Percentiles rank a stretch among this genome's conserved stretches.
These are phyloP conservation scores for Trinectes maculatus DNA, from an alignment of 2,113 vertebrate species.

Conservation along the genomic window DNA sequence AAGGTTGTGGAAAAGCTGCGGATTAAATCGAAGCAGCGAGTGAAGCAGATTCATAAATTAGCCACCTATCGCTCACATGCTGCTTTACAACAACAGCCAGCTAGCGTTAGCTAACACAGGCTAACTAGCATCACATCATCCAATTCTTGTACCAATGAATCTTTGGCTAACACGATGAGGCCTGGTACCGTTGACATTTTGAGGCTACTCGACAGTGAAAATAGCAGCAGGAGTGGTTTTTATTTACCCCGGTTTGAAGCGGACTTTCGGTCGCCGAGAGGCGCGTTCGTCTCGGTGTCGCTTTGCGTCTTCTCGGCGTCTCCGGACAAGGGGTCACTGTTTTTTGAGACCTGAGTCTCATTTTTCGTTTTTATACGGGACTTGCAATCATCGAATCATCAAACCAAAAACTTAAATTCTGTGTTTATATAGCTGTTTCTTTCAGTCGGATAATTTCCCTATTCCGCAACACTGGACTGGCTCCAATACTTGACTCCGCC, in stretches of 20 bases:
- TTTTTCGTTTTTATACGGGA: not conserved
- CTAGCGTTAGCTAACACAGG: not conserved
- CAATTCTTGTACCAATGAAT: not conserved
- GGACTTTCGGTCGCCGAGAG: conserved; percentile 15
- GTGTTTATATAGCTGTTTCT: too few species aligned
- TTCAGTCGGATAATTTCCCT: too few species aligned
- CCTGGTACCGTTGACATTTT: fast-evolving
- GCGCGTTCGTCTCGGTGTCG: conserved; percentile 34
- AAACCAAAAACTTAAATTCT: too few species aligned
- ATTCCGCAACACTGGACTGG: not conserved
- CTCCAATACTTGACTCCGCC: conserved; percentile 30
- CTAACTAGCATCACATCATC: not conserved
- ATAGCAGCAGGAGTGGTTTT: fast-evolving
- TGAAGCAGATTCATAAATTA: too few species aligned
- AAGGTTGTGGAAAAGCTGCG: too few species aligned
- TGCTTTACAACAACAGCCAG: not conserved
- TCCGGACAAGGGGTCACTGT: not conserved
- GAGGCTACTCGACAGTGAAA: fast-evolving
- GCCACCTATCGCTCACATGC: too few species aligned
- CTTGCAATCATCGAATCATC: not conserved
- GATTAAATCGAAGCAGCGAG: too few species aligned
- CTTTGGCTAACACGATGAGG: not conserved
- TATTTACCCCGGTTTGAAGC: conserved; percentile 38
- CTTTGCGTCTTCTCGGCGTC: conserved; percentile 41
- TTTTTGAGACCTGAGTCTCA: conserved; percentile 72